Conservation (phyloP, 1,140 invertebrate genomes). For the Bombus balteatus region DNA sequence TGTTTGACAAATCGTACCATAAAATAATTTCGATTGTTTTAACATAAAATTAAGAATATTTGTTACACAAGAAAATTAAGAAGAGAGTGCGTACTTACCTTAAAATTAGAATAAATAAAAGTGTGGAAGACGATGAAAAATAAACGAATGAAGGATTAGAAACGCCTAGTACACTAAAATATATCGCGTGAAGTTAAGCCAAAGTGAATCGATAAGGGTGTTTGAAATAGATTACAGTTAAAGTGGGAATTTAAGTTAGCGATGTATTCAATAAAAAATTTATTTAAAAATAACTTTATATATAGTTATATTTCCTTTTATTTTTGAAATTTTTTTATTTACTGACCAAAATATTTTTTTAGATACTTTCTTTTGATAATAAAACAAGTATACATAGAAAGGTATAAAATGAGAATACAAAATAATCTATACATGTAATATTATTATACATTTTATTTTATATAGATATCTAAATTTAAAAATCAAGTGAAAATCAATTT, state of each 20-base stretch:
- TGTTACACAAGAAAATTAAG: neutral
- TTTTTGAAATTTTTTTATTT: neutral
- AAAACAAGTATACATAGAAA: neutral
- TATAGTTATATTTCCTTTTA: neutral
- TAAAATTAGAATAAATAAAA: slow-evolving; percentile 32
- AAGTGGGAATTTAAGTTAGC: neutral
- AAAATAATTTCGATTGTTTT: neutral
- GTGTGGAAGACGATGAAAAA: slow-evolving; percentile 37
- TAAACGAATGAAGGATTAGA: neutral
- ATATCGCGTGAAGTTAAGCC: slow-evolving; percentile 19
- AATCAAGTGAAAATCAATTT: neutral
- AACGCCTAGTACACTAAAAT: neutral
- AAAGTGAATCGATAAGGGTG: neutral
- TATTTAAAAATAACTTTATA: neutral
- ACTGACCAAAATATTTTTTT: neutral
- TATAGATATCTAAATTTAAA: slow-evolving; percentile 27
- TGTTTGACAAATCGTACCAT: neutral
- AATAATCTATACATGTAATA: neutral
- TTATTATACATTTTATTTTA: slow-evolving; percentile 36
- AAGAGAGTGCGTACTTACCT: neutral
- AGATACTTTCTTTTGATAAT: neutral
- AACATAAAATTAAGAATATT: neutral
- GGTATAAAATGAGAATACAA: neutral
- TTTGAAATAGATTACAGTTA: neutral
- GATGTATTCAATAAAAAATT: neutral